Conservation (phyloP, 1,140 invertebrate species). For the Psilanteris sp. region DNA sequence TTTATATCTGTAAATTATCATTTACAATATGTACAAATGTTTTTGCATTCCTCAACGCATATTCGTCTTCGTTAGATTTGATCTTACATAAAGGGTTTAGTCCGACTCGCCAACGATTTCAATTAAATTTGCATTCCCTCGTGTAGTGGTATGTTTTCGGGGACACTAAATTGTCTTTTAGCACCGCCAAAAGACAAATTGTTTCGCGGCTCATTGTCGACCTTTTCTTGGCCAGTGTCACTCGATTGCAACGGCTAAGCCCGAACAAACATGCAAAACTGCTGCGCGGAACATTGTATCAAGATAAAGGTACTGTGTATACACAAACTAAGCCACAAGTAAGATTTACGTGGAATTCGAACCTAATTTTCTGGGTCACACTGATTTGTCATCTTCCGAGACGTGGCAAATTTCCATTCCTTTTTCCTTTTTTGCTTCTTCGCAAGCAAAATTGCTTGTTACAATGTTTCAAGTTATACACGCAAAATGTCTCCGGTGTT, state of each 20-base stretch:
- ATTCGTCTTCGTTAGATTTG: not conserved
- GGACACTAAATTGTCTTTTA: not conserved
- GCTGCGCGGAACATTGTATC: constrained; percentile 50
- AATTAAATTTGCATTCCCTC: constrained; percentile 8
- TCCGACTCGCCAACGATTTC: not conserved
- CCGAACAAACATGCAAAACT: constrained; percentile 64
- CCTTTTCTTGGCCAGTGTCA: constrained; percentile 22
- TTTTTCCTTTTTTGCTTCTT: not conserved
- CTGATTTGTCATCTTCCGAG: constrained; percentile 52
- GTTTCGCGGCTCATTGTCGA: constrained; percentile 7
- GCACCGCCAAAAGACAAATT: constrained; percentile 19
- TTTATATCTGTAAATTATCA: too few species aligned
- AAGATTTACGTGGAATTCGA: constrained; percentile 37
- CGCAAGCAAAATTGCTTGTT: too few species aligned
- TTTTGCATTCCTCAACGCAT: too few species aligned
- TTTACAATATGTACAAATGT: too few species aligned
- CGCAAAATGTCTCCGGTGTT: too few species aligned
- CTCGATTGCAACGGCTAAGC: constrained; percentile 9
- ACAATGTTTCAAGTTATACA: too few species aligned
- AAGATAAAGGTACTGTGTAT: constrained; percentile 63
- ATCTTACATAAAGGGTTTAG: not conserved
- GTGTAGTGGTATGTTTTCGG: not conserved
- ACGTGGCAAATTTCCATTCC: constrained; percentile 38
- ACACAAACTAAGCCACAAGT: constrained; percentile 42
- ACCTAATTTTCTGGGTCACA: constrained; percentile 53